Evolutionary conservation across 1,140 invertebrate species (phyloP), one percentile per base, ranked within the genome.

Genomic region (Stegodyphus dumicola): DNA sequence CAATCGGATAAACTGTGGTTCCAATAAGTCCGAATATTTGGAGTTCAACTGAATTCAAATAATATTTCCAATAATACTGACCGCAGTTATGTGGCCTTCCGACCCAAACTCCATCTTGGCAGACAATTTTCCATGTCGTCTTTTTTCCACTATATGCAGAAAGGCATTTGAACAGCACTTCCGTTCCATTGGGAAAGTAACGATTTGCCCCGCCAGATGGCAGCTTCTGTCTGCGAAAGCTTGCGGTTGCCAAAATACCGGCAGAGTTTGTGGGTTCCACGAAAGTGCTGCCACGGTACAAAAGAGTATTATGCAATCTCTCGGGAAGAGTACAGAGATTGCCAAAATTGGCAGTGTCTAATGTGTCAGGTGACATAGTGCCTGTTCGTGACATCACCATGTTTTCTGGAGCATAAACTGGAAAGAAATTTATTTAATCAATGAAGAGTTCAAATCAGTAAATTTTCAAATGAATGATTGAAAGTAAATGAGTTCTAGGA

Each of bases 81-180:
- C 94, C 94, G 89, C 95, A 96, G 88, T 93, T 93, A 66, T 95
- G 92, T 69, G 95, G 94, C 87, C 94, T 92, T 48, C 95, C 95
- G 76, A 95, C 93, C 95, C 95, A 96, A 81, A 92, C 93, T 3
- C 95, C 95, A 88, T 96, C 93, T 89, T 95, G 94, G 88, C 95
- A 96, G 18, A 95, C 93, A 75, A 96, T 94, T 86, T 94, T 93
- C 95, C 95, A 96, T 0, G 94, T 95, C 5, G 93, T 94, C 88
- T 94, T 94, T 89, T 95, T 94, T 90, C 94, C 94, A 9, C 69
- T 86, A 67, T 89, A 94, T 83, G 93, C 94, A 2, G 94, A 93
- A 49, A 95, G 94, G 89, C 95, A 96, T 87, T 94, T 93, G 89
- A 95, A 96, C 1, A 94, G 94, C 17, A 96, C 94, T 90, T 96